Conservation (phyloP, 2,113 vertebrate genomes). For the Dipodomys ordii region DNA sequence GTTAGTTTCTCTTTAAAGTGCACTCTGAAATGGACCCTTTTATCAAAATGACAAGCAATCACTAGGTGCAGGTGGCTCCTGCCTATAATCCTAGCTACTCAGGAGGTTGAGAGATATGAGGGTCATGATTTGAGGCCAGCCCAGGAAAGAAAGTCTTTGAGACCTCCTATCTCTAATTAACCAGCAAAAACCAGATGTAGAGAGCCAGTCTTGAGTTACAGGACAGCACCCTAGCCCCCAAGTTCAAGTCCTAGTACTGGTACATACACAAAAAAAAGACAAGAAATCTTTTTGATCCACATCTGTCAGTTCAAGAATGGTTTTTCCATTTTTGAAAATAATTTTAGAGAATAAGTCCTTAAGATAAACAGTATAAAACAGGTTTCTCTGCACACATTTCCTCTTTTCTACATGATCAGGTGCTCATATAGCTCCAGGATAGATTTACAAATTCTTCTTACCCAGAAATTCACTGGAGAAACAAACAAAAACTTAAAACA, state of each 20-base stretch:
- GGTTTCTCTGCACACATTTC: neutral
- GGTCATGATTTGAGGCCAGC: too few relatives aligned
- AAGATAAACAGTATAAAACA: neutral
- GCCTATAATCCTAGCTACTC: too few relatives aligned
- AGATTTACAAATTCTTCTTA: conserved; percentile 13
- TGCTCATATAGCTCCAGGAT: neutral
- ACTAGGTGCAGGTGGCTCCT: too few relatives aligned
- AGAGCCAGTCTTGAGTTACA: too few relatives aligned
- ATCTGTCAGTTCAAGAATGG: neutral
- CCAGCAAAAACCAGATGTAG: too few relatives aligned
- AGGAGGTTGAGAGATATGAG: too few relatives aligned
- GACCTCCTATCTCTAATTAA: too few relatives aligned
- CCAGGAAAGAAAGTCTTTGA: too few relatives aligned
- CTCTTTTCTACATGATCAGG: neutral
- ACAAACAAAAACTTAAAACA: neutral
- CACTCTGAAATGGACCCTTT: neutral
- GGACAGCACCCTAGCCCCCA: too few relatives aligned
- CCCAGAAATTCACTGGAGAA: neutral
- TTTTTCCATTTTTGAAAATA: conserved; percentile 4
- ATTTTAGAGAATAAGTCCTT: conserved; percentile 47
- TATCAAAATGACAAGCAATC: neutral
- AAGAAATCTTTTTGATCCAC: neutral
- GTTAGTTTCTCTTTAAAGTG: neutral
- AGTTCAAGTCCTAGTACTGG: too few relatives aligned
- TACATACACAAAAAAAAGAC: too few relatives aligned